Percentiles rank a stretch among this genome's conserved stretches.
Evolutionary conservation across 2,113 vertebrate species (phyloP).

Genomic region (Apodemus speciosus): DNA sequence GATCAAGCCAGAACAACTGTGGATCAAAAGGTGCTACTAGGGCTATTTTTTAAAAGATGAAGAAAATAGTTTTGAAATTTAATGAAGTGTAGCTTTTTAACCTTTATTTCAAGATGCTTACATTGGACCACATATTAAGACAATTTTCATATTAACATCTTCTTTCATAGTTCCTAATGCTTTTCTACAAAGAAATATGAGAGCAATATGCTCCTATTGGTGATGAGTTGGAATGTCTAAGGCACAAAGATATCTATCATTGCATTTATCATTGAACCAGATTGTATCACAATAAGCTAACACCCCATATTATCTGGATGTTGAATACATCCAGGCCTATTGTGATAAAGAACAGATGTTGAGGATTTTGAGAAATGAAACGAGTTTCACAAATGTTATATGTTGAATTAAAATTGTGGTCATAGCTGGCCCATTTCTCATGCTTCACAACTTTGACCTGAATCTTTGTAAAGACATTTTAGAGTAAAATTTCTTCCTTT

Average conservation of each 20-base stretch:
- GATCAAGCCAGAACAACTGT: constrained; percentile 24
- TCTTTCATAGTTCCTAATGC: neutral
- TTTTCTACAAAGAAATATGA: constrained; percentile 48
- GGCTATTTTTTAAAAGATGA: neutral
- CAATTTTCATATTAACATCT: neutral
- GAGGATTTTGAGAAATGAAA: constrained; percentile 69
- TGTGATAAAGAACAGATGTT: constrained; percentile 70
- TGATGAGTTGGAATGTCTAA: constrained; percentile 22
- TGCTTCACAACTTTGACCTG: constrained; percentile 35
- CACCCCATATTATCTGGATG: neutral
- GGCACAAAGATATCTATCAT: neutral
- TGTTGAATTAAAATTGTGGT: constrained; percentile 60
- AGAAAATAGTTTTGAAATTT: constrained; percentile 6
- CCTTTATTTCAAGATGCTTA: constrained; percentile 1
- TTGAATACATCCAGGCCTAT: neutral
- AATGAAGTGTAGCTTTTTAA: neutral
- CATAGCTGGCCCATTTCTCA: neutral
- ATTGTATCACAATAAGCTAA: neutral
- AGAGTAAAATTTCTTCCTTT: neutral
- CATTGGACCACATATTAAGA: neutral
- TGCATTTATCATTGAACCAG: constrained; percentile 42
- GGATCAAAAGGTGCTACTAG: constrained; percentile 5
- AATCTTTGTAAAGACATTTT: constrained; percentile 48
- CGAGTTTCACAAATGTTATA: constrained; percentile 59
- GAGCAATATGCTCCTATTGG: neutral